phyloP scores from a whole-genome alignment of 2,888 invertebrate genomes.

The Ectemnius continuus region DNA sequence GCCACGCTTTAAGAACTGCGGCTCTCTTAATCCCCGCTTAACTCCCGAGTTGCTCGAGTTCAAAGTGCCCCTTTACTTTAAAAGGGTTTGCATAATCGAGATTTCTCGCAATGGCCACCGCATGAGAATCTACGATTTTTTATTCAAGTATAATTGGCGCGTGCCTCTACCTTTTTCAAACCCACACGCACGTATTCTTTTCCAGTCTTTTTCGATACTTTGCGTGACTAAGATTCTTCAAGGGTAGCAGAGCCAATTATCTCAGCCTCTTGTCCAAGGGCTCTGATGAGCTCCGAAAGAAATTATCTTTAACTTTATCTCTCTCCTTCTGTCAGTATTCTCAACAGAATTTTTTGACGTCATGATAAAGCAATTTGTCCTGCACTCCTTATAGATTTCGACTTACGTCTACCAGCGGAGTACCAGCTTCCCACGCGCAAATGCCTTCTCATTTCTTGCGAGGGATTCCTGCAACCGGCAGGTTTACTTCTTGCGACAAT shows the following conservation, averaged over 20 bases:
- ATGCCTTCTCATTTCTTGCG: too few species aligned
- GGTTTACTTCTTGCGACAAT: too few species aligned
- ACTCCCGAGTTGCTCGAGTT: background rate
- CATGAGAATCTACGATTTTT: too few species aligned
- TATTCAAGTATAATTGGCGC: too few species aligned
- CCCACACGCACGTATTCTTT: too few species aligned
- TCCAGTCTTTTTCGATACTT: background rate
- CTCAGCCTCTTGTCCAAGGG: too few species aligned
- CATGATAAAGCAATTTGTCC: constrained; percentile 18
- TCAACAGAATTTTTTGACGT: too few species aligned
- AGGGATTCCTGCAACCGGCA: too few species aligned
- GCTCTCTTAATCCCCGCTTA: background rate
- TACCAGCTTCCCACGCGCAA: too few species aligned
- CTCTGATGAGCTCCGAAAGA: constrained; percentile 5
- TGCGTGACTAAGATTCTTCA: constrained; percentile 6
- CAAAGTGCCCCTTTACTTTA: background rate
- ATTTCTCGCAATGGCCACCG: background rate
- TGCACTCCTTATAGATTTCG: too few species aligned
- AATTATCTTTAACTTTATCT: constrained; percentile 16
- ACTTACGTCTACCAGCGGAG: too few species aligned
- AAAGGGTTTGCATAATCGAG: constrained; percentile 11
- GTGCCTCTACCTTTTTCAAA: too few species aligned
- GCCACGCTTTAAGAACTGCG: background rate
- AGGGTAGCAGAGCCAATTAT: constrained; percentile 17
- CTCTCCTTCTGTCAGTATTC: background rate